Evolutionary conservation across 2,888 invertebrate species (phyloP).

Genomic region (Polietes domitor): DNA sequence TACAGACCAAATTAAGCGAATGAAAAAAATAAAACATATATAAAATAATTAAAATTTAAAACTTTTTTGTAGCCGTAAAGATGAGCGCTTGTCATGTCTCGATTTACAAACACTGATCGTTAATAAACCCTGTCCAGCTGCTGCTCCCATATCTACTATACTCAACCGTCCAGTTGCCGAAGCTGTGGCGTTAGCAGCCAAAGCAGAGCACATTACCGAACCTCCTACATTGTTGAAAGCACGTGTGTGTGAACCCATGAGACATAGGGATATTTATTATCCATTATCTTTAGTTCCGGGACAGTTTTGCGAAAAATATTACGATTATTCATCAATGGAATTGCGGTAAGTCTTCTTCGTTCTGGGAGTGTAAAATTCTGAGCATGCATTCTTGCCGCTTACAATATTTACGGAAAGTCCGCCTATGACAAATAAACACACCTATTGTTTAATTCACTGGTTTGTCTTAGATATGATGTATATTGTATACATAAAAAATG

Average conservation of each 20-base stretch:
- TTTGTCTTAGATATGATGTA: no score
- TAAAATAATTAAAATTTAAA: conserved; percentile 15
- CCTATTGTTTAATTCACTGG: no score
- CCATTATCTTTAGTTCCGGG: conserved; percentile 97
- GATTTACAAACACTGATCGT: conserved; percentile 96
- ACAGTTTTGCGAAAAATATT: conserved; percentile 95
- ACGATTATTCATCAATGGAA: conserved; percentile 90
- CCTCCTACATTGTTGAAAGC: conserved; percentile 71
- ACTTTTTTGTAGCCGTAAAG: conserved; percentile 82
- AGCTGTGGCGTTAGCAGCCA: conserved; percentile 69
- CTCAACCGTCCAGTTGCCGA: conserved; percentile 74
- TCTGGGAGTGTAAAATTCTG: no score
- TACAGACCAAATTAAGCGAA: no score
- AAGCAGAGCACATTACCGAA: conserved; percentile 70
- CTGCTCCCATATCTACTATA: conserved; percentile 79
- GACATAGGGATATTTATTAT: conserved; percentile 84
- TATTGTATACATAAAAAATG: no score
- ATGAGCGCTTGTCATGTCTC: conserved; percentile 90
- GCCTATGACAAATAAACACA: no score
- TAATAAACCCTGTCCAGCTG: conserved; percentile 86
- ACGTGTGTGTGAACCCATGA: conserved; percentile 67
- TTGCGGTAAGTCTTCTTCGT: conserved; percentile 83
- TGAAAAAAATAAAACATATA: conserved; percentile 46
- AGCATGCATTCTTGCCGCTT: no score
- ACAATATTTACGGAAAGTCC: no score